Evolutionary conservation across 2,113 vertebrate genomes (phyloP), one percentile per base, ranked within the genome.

Genomic region (Poecilia latipinna): DNA sequence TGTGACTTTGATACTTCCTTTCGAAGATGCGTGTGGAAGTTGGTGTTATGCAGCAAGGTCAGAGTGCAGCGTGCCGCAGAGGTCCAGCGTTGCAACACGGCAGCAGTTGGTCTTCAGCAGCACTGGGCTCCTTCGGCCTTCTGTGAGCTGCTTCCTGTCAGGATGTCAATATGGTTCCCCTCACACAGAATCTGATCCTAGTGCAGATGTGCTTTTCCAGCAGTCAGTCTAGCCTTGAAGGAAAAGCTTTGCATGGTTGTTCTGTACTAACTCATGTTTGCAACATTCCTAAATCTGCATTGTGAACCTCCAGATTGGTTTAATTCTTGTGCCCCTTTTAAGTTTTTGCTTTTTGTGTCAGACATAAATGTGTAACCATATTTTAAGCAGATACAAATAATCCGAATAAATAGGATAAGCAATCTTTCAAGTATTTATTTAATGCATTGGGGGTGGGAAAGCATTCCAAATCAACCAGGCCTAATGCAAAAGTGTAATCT

Each of bases 91-190:
- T 61, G 74, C 65, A 78, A 86, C 87, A 76, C 83, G 79, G 69
- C 86, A 89, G 84, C 86, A 77, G 87, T 87, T 76, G 87, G 79
- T 86, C 80, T 78, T 80, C 68, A 2, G 77, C 87, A 85, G 83
- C 77, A 77, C 82, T 62, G 22, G 73, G 69, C 82, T 84, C 79
- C 73, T 93, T 83, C 89, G 88, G 61, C 75, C 79, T 70, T 82
- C 88, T 89, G 92, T 90, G 86, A 67, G 78, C 91, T 86, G 88
- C 93, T 94, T 93, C 93, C 93, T 93, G 90, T 91, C 91, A 92
- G 94, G 93, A 94, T 86, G 88, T 93, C 91, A 94, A 95, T 95
- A 92, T 86, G 69, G 78, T 94, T 95, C 88, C 51, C 90, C 93
- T 72, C 86, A 93, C 94, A 94, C 94, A 94, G 90, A 95, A 93